Base-by-base conservation (phyloP, 2,888 invertebrate genomes). In the Cephalotes varians region DNA sequence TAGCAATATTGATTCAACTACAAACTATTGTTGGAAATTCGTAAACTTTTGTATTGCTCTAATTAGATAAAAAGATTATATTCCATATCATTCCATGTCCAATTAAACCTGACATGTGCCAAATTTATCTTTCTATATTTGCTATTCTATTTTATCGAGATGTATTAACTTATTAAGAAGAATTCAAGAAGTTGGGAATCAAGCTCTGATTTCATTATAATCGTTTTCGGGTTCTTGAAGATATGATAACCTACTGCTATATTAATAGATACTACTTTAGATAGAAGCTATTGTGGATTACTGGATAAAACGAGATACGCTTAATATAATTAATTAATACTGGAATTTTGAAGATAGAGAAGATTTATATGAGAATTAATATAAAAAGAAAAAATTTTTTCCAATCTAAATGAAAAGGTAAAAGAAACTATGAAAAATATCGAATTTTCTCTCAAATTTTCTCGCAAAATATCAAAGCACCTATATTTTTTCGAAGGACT, bases 1-100 rank as follows among this genome's bases (percentile, higher is more conserved):
- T 49, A 65, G 37, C 12, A 28, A 51, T 65, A 76, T 76, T 37
- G 28, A 76, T 65, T 76, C 37, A 49, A 65, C n/a, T 25, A 21
- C 34, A 18, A 51, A 51, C 12, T 10, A 18, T 49, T 62, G 28
- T 76, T 69, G 25, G 31, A 64, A 64, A 37, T 64, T 4, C 21
- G 12, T 18, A 40, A 44, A 37, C n/a, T 56, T 56, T 25, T 31
- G 18, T 18, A 44, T 67, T 7, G 37, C 15, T 60, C n/a, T 64
- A 64, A 64, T 2, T 44, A 25, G 4, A 51, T 73, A 44, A 28
- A 44, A 58, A 25, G 31, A 54, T 62, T 34, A 80, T 4, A 25
- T 25, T 44, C 25, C 62, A 80, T 7, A 2, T 34, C 2, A 25
- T 25, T 44, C n/a, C 69, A 73, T 7, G 3, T 21, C 44, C 15